phyloP scores from a whole-genome alignment of 2,797 vertebrate species.

The Hypotaenidia philippensis region DNA sequence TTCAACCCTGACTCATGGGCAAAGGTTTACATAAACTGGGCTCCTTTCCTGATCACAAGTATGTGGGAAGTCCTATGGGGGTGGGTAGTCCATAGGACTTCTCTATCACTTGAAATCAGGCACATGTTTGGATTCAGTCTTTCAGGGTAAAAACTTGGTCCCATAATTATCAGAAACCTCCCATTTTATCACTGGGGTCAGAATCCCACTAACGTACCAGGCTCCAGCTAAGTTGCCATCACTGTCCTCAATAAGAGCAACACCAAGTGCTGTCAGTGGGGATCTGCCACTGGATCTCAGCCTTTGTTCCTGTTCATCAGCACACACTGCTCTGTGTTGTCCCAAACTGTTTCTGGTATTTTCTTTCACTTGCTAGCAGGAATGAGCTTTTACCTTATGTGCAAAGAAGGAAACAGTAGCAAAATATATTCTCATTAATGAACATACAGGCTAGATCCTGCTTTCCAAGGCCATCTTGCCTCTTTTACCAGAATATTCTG shows the following conservation, averaged over 20 bases:
- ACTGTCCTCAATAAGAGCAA: not conserved
- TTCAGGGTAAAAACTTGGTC: not conserved
- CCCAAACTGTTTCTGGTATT: not conserved
- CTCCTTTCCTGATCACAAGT: slow-evolving; percentile 11
- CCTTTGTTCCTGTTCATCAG: fast-evolving
- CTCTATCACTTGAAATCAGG: not conserved
- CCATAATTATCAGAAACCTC: not conserved
- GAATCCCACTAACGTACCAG: not conserved
- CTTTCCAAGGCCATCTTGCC: not conserved
- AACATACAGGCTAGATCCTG: not conserved
- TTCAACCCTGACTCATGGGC: slow-evolving; percentile 19
- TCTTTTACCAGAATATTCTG: not conserved
- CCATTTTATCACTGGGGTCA: not conserved
- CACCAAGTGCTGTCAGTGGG: fast-evolving
- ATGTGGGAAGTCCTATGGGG: not conserved
- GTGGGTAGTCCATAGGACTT: not conserved
- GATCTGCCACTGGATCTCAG: fast-evolving
- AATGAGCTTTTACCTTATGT: not conserved
- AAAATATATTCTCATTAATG: not conserved
- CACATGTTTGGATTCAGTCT: not conserved
- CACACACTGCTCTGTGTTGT: fast-evolving
- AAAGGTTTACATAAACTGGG: slow-evolving; percentile 27
- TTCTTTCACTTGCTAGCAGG: not conserved
- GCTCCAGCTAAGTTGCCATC: not conserved
- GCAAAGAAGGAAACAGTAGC: not conserved